Conservation (phyloP, 2,113 vertebrate genomes). For the Odocoileus hemionus region DNA sequence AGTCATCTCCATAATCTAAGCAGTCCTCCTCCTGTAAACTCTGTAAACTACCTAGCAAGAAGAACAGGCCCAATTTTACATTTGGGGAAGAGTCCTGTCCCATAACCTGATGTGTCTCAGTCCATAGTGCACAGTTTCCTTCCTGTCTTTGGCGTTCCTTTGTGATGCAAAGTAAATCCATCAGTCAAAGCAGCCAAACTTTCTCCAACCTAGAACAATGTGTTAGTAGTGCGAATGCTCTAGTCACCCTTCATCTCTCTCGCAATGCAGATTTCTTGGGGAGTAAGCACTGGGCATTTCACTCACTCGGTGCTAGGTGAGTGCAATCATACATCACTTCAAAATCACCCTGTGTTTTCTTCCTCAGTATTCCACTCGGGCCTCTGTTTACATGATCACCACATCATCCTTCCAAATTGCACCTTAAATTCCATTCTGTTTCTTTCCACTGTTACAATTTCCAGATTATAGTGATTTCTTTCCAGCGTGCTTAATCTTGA, state of each 20-base stretch:
- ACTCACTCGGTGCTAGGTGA: not conserved
- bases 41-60: not conserved
- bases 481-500: conserved; percentile 32
- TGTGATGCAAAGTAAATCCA: not conserved
- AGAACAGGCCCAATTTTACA: not conserved
- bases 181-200: not conserved
- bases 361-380: not conserved
- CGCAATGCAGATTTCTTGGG: not conserved
- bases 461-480: conserved; percentile 43
- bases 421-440: not conserved
- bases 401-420: conserved; percentile 14
- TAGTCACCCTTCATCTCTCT: not conserved
- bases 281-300: not conserved
- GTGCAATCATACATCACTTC: not conserved
- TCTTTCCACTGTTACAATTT: conserved; percentile 28
- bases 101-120: not conserved
- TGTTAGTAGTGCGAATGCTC: not conserved
- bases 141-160: not conserved
- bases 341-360: not conserved
- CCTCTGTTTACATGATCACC: not conserved
- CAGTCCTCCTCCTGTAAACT: not conserved
- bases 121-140: not conserved
- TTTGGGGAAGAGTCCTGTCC: not conserved
- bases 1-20: not conserved
- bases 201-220: not conserved